Percentiles rank a stretch among this genome's conserved stretches.
Evolutionary conservation across 2,113 vertebrate species (phyloP).

Genomic region (Macquaria ambigua): DNA sequence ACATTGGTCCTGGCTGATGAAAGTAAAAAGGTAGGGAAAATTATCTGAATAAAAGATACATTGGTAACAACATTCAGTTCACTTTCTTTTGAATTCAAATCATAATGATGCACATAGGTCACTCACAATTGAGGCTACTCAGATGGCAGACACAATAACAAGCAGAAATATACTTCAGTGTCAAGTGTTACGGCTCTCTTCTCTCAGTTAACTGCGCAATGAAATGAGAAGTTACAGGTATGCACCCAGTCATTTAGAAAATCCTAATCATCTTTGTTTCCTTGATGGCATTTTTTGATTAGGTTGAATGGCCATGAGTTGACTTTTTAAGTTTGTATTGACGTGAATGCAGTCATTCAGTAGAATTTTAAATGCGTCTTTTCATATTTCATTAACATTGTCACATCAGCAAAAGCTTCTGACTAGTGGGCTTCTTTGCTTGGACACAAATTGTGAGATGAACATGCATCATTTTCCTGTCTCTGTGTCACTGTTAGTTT

Average conservation of each 20-base stretch:
- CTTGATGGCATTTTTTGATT: slow-evolving; percentile 46
- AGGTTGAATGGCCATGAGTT: slow-evolving; percentile 31
- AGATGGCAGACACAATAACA: slow-evolving; percentile 11
- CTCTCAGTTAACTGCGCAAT: slow-evolving; percentile 34
- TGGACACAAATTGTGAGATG: background rate
- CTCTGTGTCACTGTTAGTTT: background rate
- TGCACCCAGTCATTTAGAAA: slow-evolving; percentile 14
- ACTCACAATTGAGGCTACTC: slow-evolving; percentile 27
- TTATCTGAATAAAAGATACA: slow-evolving; percentile 34
- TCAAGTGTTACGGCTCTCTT: slow-evolving; percentile 47
- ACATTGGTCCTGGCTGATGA: background rate
- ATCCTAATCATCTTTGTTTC: slow-evolving; percentile 41
- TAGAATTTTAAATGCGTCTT: background rate
- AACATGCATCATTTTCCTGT: background rate
- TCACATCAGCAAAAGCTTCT: background rate
- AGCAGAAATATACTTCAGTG: slow-evolving; percentile 41
- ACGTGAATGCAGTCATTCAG: slow-evolving; percentile 21
- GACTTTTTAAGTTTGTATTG: slow-evolving; percentile 39
- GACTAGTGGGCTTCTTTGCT: background rate
- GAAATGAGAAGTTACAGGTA: slow-evolving; percentile 34
- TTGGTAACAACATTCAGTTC: slow-evolving; percentile 41
- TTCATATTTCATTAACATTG: slow-evolving; percentile 12
- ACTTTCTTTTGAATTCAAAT: slow-evolving; percentile 41
- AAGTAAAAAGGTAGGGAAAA: slow-evolving; percentile 41
- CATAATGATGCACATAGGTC: slow-evolving; percentile 18